These are phyloP conservation scores for Tribolium madens DNA, from an alignment of 1,140 invertebrate species.

Conservation along the genomic window DNA sequence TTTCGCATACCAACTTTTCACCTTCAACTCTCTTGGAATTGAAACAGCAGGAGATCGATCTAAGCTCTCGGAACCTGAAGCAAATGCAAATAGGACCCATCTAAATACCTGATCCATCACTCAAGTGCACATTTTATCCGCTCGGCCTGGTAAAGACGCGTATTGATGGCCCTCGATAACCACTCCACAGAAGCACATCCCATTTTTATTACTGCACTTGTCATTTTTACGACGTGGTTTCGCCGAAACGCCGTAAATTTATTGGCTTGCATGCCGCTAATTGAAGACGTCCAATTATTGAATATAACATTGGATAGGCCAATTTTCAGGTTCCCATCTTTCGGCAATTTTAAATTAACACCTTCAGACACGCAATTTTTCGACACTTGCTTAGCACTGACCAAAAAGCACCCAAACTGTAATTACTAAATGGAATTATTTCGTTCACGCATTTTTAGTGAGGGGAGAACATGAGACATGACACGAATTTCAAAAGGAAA, in stretches of 20 bases:
- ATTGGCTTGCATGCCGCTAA: slow-evolving; percentile 4
- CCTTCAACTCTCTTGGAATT: not conserved
- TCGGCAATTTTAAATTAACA: slow-evolving; percentile 7
- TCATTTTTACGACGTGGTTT: slow-evolving; percentile 29
- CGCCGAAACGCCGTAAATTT: slow-evolving; percentile 3
- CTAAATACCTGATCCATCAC: slow-evolving; percentile 37
- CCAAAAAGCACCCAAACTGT: not conserved
- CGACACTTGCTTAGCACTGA: not conserved
- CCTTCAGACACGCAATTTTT: slow-evolving; percentile 17
- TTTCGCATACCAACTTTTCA: too few relatives aligned
- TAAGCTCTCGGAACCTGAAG: slow-evolving; percentile 26
- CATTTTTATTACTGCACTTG: slow-evolving; percentile 33
- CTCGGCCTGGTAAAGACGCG: slow-evolving; percentile 35
- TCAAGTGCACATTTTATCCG: slow-evolving; percentile 34
- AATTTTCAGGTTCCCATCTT: slow-evolving; percentile 7
- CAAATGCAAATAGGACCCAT: slow-evolving; percentile 24
- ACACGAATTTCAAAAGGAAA: not conserved
- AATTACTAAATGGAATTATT: not conserved
- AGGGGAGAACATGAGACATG: not conserved
- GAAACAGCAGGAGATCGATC: slow-evolving; percentile 12
- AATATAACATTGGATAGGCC: not conserved
- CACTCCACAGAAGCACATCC: slow-evolving; percentile 36
- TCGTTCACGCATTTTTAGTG: not conserved
- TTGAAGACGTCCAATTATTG: slow-evolving; percentile 16
- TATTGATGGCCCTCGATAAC: slow-evolving; percentile 35